These are phyloP conservation scores for Cherax quadricarinatus DNA, from an alignment of 1,140 invertebrate genomes.

Conservation along the genomic window DNA sequence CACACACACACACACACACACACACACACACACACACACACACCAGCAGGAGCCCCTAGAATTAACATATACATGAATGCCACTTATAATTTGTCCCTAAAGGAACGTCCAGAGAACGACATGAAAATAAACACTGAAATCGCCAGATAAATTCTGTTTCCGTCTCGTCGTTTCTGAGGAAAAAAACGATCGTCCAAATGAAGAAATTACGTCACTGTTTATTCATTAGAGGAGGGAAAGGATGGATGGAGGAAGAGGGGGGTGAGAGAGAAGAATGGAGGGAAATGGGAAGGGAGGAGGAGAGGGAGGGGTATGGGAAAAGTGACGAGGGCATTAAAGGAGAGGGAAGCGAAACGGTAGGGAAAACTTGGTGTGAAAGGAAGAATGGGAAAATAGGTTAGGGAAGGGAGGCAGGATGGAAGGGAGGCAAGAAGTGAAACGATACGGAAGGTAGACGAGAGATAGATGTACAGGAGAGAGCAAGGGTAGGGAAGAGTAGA, in stretches of 20 bases:
- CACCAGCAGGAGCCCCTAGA: not conserved
- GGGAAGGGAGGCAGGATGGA: too few relatives aligned
- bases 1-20: not conserved
- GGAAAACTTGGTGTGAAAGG: too few relatives aligned
- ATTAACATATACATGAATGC: not conserved
- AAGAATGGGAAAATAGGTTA: too few relatives aligned
- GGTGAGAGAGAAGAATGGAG: too few relatives aligned
- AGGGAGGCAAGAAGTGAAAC: too few relatives aligned
- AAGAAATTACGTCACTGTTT: conserved; percentile 35
- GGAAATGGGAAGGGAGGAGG: too few relatives aligned
- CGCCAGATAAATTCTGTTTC: not conserved
- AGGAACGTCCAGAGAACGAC: not conserved
- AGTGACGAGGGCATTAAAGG: not conserved
- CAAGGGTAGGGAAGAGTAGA: too few relatives aligned
- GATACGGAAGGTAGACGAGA: too few relatives aligned
- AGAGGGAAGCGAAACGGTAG: too few relatives aligned
- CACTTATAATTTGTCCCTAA: not conserved
- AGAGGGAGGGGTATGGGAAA: not conserved
- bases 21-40: not conserved
- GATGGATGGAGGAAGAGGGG: too few relatives aligned
- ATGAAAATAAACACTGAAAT: not conserved
- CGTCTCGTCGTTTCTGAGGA: not conserved
- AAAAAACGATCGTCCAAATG: not conserved
- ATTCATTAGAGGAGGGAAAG: not conserved
- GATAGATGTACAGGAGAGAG: too few relatives aligned